Percentiles rank a stretch among this genome's conserved stretches.
phyloP scores from a whole-genome alignment of 2,888 invertebrate genomes.

The Troglohyphantes excavatus region DNA sequence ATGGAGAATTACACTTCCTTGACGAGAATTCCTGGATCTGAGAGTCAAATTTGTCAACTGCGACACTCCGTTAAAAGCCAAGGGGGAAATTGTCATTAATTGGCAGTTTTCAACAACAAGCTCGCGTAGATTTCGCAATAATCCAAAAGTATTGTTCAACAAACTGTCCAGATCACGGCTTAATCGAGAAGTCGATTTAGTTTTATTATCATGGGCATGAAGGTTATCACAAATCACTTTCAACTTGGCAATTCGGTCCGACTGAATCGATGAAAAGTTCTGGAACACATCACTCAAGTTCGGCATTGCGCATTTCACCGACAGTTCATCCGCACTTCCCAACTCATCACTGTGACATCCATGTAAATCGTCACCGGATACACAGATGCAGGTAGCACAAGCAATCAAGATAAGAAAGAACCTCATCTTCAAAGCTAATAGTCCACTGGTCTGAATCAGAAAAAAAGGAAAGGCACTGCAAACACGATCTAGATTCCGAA shows the following conservation, averaged over 20 bases:
- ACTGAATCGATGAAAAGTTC: constrained; percentile 92
- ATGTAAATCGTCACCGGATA: not conserved
- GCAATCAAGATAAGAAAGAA: constrained; percentile 11
- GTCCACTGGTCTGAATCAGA: constrained; percentile 18
- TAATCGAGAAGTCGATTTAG: constrained; percentile 11
- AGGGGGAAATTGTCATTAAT: constrained; percentile 88
- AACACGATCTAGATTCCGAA: constrained; percentile 4
- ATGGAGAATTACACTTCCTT: constrained; percentile 73
- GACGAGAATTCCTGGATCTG: constrained; percentile 78
- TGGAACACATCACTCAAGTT: constrained; percentile 88
- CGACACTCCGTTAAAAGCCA: constrained; percentile 82
- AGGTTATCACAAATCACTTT: constrained; percentile 86
- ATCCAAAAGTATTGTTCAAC: constrained; percentile 80
- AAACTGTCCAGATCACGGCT: constrained; percentile 78
- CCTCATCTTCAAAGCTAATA: not conserved
- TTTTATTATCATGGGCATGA: not conserved
- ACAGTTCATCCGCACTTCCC: constrained; percentile 49
- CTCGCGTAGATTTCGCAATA: constrained; percentile 88
- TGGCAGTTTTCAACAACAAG: constrained; percentile 91
- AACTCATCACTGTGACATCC: constrained; percentile 69
- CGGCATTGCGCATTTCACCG: constrained; percentile 76
- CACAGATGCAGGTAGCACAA: too few relatives aligned
- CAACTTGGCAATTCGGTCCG: constrained; percentile 91
- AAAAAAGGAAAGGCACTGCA: constrained; percentile 29
- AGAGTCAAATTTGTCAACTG: constrained; percentile 79